phyloP scores from a whole-genome alignment of 2,797 vertebrate species.

The Typhlichthys eigenmanni region DNA sequence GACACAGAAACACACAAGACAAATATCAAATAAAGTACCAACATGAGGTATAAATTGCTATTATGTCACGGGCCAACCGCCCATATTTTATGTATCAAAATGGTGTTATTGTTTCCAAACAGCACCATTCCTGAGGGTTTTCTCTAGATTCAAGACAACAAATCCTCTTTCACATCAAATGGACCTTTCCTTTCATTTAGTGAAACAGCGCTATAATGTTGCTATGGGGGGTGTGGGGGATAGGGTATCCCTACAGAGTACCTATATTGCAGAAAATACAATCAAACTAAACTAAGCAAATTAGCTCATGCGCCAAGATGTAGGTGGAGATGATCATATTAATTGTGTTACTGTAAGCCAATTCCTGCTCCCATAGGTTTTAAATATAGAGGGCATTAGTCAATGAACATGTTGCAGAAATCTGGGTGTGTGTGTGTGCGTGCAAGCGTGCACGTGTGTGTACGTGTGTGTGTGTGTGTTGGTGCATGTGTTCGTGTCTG shows the following conservation, averaged over 20 bases:
- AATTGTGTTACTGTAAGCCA: conserved; percentile 24
- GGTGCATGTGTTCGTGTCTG: not conserved
- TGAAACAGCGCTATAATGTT: conserved; percentile 16
- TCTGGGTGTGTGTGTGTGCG: not conserved
- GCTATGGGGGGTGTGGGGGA: conserved; percentile 2
- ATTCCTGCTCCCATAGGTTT: conserved; percentile 26
- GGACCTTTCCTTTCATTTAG: conserved; percentile 31
- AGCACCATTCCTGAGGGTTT: conserved; percentile 9
- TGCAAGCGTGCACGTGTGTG: too few species aligned
- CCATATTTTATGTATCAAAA: conserved; percentile 22
- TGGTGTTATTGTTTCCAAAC: conserved; percentile 5
- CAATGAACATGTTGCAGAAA: conserved; percentile 15
- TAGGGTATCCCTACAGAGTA: not conserved
- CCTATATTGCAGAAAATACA: conserved; percentile 11
- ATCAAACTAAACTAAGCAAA: conserved; percentile 23
- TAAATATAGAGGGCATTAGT: conserved; percentile 18
- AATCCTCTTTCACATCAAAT: conserved; percentile 4
- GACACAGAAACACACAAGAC: too few species aligned
- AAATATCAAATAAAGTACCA: not conserved
- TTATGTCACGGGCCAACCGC: not conserved
- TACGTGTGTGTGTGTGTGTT: conserved; percentile 1
- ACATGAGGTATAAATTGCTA: conserved; percentile 3
- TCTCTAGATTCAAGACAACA: conserved; percentile 14
- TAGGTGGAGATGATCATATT: conserved; percentile 26
- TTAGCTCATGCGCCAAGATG: conserved; percentile 28